Conservation (phyloP, 2,113 vertebrate genomes). For the Thermophis baileyi region DNA sequence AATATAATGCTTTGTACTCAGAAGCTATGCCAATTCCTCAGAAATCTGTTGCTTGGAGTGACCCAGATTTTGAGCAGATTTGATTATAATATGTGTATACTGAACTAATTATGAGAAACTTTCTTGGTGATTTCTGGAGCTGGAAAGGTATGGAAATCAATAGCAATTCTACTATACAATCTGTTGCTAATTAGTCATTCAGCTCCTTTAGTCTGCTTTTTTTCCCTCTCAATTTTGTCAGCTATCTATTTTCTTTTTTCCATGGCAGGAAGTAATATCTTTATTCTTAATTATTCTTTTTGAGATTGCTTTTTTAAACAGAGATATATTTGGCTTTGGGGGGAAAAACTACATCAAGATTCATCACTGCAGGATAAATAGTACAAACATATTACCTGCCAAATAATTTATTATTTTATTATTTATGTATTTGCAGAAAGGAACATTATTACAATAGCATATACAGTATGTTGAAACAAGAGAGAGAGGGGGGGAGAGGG, state of each 20-base stretch:
- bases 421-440: background rate
- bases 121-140: background rate
- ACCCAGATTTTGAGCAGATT: background rate
- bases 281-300: background rate
- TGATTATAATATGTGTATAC: background rate
- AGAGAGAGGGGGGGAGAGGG: no score
- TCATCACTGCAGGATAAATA: background rate
- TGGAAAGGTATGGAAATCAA: background rate
- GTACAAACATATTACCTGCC: background rate
- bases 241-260: background rate
- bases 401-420: background rate
- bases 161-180: background rate
- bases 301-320: background rate
- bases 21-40: background rate
- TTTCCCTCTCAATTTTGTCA: background rate
- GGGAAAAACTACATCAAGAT: background rate
- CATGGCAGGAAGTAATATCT: background rate
- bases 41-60: background rate
- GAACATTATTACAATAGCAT: background rate
- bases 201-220: background rate
- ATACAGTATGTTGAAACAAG: background rate
- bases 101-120: background rate
- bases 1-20: background rate
- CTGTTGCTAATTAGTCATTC: background rate
- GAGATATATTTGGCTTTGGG: background rate